Evolutionary conservation across 1,140 invertebrate genomes (phyloP), one percentile per base, ranked within the genome.

Genomic region (Nymphalis io): DNA sequence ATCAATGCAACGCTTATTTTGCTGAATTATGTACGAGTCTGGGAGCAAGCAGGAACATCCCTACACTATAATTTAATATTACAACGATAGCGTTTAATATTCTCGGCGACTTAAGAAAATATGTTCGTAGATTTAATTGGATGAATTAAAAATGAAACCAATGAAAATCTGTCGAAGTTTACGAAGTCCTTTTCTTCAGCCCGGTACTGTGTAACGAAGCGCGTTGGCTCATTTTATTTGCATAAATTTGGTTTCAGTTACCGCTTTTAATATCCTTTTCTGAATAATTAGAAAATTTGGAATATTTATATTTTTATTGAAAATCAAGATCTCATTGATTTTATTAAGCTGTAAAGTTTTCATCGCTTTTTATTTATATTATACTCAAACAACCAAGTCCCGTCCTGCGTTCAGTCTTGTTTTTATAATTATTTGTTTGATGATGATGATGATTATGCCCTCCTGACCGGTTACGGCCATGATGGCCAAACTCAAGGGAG

Each of bases 171-270:
- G 73, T 80, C 75, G 48, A 78, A 85, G 72, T 84, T 81, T 72
- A 66, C 72, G 70, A 75, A 81, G 85, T 81, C 80, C 80, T 81
- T 85, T 81, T 75, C 73, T 74, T 74, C 70, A 70, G 75, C 73
- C 73, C 80, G 80, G 85, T 86, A 78, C 79, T 74, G 82, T 78
- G 82, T 87, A 88, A 88, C 84, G 85, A 87, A 87, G 83, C 87
- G 76, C 80, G 80, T 78, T 81, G 78, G 76, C 79, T 80, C 80
- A 83, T 85, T 88, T 83, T 87, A 88, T 89, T 87, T 87, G 83
- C 85, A 89, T 89, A 87, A 89, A 86, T 87, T 83, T 87, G 74
- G 79, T 82, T 84, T 73, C 74, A 60, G 70, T 82, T 84, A 74
- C 74, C 60, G 68, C 73, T 75, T 83, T 86, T 87, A 82, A 81